Conservation (phyloP, 2,797 vertebrate genomes). For the Scyliorhinus canicula region DNA sequence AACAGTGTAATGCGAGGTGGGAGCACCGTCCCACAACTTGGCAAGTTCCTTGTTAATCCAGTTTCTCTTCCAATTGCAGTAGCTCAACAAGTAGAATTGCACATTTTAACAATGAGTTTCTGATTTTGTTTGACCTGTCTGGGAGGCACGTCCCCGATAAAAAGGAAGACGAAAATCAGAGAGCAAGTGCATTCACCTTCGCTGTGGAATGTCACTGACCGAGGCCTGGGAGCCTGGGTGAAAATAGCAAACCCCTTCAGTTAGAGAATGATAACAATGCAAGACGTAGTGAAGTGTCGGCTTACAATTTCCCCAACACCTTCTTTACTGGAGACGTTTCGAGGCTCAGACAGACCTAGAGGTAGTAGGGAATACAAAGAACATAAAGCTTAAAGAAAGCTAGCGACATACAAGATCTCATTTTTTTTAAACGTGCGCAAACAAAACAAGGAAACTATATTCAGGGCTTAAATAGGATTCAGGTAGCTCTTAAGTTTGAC, state of each 20-base stretch:
- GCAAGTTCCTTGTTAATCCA: conserved; percentile 8
- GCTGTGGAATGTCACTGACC: not conserved
- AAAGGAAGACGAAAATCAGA: not conserved
- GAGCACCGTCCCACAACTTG: not conserved
- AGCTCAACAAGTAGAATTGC: not conserved
- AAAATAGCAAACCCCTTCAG: not conserved
- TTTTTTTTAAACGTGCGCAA: not conserved
- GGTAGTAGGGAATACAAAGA: not conserved
- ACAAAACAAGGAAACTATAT: not conserved
- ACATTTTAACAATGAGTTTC: not conserved
- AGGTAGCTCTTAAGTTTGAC: not conserved
- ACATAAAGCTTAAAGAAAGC: not conserved
- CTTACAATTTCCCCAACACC: not conserved
- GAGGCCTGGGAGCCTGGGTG: not conserved
- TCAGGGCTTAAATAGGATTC: not conserved
- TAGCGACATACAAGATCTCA: not conserved
- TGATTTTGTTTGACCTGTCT: not conserved
- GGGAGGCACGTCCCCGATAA: not conserved
- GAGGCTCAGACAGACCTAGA: not conserved
- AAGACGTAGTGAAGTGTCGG: not conserved
- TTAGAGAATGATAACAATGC: not conserved
- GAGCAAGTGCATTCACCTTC: not conserved
- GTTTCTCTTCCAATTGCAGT: not conserved
- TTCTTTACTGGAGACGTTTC: not conserved
- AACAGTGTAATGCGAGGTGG: not conserved